phyloP scores from a whole-genome alignment of 2,113 vertebrate genomes.

The Dendrocopos noguchii region DNA sequence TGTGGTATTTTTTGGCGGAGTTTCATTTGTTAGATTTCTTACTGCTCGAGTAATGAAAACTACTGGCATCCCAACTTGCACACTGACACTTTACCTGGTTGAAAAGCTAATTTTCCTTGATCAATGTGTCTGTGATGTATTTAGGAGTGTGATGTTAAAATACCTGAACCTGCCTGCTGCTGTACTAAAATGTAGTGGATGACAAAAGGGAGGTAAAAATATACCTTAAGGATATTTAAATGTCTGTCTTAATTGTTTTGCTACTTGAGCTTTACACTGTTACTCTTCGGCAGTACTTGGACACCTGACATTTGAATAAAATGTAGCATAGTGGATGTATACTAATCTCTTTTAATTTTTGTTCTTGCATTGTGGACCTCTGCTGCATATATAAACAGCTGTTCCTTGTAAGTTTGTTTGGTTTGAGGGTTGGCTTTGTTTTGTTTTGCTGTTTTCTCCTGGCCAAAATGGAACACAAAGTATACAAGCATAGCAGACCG shows the following conservation, averaged over 20 bases:
- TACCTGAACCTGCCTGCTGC: not conserved
- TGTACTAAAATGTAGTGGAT: not conserved
- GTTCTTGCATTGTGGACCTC: constrained; percentile 71
- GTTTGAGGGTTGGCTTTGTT: not conserved
- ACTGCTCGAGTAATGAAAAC: not conserved
- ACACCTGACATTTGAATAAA: not conserved
- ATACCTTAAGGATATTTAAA: not conserved
- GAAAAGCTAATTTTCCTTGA: not conserved
- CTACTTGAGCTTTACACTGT: not conserved
- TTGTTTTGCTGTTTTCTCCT: not conserved
- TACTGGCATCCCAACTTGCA: not conserved
- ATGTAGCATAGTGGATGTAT: not conserved
- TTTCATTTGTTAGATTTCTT: not conserved
- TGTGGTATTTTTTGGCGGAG: not conserved
- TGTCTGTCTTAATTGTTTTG: not conserved
- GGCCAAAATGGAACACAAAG: not conserved
- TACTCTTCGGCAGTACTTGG: not conserved
- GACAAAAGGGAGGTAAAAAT: not conserved
- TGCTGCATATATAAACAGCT: constrained; percentile 66
- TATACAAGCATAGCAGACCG: not conserved
- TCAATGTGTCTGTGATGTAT: accelerated
- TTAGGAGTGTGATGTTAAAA: not conserved
- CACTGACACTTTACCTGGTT: not conserved
- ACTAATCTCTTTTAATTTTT: constrained; percentile 74
- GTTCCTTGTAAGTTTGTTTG: constrained; percentile 74